Percentiles rank a stretch among this genome's conserved stretches.
These are phyloP conservation scores for Trypoxylus dichotomus DNA, from an alignment of 1,140 invertebrate genomes.

Conservation along the genomic window DNA sequence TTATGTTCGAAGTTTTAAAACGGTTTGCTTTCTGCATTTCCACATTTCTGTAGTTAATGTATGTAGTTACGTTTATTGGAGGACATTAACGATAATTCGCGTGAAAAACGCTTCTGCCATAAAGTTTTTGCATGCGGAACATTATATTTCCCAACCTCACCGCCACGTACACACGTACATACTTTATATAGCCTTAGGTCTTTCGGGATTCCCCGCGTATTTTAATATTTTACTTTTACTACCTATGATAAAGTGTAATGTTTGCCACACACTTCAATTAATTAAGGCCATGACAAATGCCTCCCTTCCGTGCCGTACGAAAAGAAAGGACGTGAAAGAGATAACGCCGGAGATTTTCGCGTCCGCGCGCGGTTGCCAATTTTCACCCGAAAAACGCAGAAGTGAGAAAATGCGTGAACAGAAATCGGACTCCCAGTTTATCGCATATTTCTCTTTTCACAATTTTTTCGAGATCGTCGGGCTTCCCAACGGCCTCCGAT, in stretches of 20 bases:
- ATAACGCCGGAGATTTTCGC: not conserved
- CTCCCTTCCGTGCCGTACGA: not conserved
- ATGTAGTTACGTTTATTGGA: not conserved
- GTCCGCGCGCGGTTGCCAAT: not conserved
- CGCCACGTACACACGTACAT: not conserved
- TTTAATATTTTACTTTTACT: conserved; percentile 8
- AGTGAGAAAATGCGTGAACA: not conserved
- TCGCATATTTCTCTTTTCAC: not conserved
- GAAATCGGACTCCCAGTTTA: not conserved
- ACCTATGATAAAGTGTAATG: not conserved
- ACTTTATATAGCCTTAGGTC: not conserved
- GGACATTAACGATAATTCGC: conserved; percentile 1
- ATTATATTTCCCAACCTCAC: not conserved
- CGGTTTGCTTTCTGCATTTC: not conserved
- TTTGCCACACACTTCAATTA: conserved; percentile 6
- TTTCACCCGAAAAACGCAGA: not conserved
- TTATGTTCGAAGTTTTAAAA: not conserved
- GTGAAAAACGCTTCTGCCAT: not conserved
- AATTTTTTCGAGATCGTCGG: not conserved
- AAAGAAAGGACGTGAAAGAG: not conserved
- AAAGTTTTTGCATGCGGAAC: not conserved
- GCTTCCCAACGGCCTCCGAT: not conserved
- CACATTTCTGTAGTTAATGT: not conserved
- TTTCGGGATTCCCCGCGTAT: not conserved
- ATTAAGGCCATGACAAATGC: not conserved